Percentiles rank a stretch among this genome's conserved stretches.
Evolutionary conservation across 2,797 vertebrate species (phyloP).

Genomic region (Perodicticus potto): DNA sequence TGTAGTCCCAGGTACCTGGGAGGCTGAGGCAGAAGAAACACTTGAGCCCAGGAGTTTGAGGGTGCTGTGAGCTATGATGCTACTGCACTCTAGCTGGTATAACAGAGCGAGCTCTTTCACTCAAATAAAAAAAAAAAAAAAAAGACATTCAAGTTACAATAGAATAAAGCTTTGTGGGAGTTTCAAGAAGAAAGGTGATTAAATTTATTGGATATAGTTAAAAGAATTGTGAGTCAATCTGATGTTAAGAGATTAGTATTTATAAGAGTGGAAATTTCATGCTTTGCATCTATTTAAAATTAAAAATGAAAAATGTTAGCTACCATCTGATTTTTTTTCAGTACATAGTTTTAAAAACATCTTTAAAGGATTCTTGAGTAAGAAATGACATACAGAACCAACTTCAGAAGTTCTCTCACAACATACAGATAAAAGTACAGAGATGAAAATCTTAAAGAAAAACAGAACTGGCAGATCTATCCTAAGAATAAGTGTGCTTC

Average conservation of each 20-base stretch:
- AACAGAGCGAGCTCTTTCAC: not conserved
- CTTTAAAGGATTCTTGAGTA: not conserved
- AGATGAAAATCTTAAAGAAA: not conserved
- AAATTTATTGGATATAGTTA: slow-evolving; percentile 23
- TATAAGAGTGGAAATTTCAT: slow-evolving; percentile 21
- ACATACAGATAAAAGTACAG: slow-evolving; percentile 9
- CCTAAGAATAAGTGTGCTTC: not conserved
- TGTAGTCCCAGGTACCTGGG: not conserved
- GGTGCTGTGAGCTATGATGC: not conserved
- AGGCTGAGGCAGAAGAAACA: not conserved
- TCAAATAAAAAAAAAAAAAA: not conserved
- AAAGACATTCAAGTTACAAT: slow-evolving; percentile 42
- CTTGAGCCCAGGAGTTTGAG: not conserved
- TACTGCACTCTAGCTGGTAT: not conserved
- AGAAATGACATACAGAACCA: slow-evolving; percentile 30
- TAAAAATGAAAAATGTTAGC: slow-evolving; percentile 48
- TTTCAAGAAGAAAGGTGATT: slow-evolving; percentile 48
- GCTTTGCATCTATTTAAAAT: slow-evolving; percentile 37
- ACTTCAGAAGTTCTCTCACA: slow-evolving; percentile 3
- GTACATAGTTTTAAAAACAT: not conserved
- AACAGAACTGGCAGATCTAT: not conserved
- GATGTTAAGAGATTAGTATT: slow-evolving; percentile 45
- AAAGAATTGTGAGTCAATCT: not conserved
- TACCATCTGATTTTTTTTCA: not conserved
- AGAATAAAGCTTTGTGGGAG: slow-evolving; percentile 23